Percentiles rank a stretch among this genome's conserved stretches.
Evolutionary conservation across 2,888 invertebrate genomes (phyloP).

Genomic region (Sisyra nigra): DNA sequence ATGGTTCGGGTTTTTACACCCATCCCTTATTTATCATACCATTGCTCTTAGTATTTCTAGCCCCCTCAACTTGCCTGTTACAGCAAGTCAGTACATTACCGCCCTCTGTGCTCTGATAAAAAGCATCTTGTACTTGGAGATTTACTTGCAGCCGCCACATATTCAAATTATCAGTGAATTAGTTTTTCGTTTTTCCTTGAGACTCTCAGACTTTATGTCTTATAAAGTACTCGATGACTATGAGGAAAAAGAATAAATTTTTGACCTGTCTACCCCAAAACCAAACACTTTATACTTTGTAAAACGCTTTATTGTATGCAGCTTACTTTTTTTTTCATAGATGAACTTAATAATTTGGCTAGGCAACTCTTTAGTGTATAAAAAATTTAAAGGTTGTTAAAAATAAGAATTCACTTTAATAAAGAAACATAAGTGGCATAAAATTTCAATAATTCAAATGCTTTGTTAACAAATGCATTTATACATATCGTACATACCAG

Average conservation of each 20-base stretch:
- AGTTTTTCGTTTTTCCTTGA: conserved; percentile 25
- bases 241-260: neutral
- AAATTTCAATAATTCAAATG: too few species aligned
- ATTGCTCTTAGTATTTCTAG: conserved; percentile 19
- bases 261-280: too few species aligned
- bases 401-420: too few species aligned
- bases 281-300: neutral
- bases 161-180: conserved; percentile 35
- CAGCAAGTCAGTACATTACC: too few species aligned
- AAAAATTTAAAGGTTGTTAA: too few species aligned
- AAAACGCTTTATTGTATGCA: neutral
- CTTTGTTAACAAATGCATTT: too few species aligned
- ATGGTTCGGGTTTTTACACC: conserved; percentile 3
- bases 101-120: conserved; percentile 23
- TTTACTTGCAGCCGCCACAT: conserved; percentile 29
- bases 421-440: too few species aligned
- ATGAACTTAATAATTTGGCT: too few species aligned
- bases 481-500: too few species aligned
- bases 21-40: conserved; percentile 1
- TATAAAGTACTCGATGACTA: neutral
- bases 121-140: conserved; percentile 31
- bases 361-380: too few species aligned
- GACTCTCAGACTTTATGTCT: neutral
- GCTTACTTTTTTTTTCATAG: neutral
- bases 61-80: conserved; percentile 17